phyloP scores from a whole-genome alignment of 2,888 invertebrate genomes.

The Cataglyphis livida region DNA sequence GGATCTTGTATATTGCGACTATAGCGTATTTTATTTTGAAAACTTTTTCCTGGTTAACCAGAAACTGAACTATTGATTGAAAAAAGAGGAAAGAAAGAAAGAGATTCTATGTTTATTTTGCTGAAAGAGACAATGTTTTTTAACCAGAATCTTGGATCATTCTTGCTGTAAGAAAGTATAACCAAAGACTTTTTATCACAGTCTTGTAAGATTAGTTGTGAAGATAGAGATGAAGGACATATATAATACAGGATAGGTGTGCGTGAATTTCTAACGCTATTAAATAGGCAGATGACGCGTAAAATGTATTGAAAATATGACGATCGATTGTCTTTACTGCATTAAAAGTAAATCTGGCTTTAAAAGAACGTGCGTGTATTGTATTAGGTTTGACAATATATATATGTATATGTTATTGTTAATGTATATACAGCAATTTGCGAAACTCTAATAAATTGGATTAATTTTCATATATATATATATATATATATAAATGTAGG shows the following conservation, averaged over 20 bases:
- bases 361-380: slow-evolving; percentile 8
- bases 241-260: not conserved
- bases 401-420: slow-evolving; percentile 26
- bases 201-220: not conserved
- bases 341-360: slow-evolving; percentile 14
- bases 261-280: slow-evolving; percentile 18
- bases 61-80: slow-evolving; percentile 85
- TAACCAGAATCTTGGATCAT: slow-evolving; percentile 61
- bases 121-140: slow-evolving; percentile 64
- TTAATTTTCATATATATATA: slow-evolving; percentile 7
- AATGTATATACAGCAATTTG: slow-evolving; percentile 28
- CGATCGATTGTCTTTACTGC: not conserved
- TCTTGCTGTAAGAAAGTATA: slow-evolving; percentile 65
- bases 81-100: not conserved
- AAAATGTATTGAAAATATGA: not conserved
- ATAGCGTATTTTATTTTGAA: slow-evolving; percentile 95
- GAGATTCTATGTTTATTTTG: slow-evolving; percentile 44
- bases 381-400: slow-evolving; percentile 40
- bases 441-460: slow-evolving; percentile 21
- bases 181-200: slow-evolving; percentile 71
- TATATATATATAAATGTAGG: slow-evolving; percentile 7
- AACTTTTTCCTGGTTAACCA: slow-evolving; percentile 93
- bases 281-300: not conserved
- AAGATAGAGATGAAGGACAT: not conserved
- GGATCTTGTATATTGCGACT: slow-evolving; percentile 93